These are phyloP conservation scores for Dendronephthya gigantea DNA, from an alignment of 64 coral and sea anemone species.

Conservation along the genomic window DNA sequence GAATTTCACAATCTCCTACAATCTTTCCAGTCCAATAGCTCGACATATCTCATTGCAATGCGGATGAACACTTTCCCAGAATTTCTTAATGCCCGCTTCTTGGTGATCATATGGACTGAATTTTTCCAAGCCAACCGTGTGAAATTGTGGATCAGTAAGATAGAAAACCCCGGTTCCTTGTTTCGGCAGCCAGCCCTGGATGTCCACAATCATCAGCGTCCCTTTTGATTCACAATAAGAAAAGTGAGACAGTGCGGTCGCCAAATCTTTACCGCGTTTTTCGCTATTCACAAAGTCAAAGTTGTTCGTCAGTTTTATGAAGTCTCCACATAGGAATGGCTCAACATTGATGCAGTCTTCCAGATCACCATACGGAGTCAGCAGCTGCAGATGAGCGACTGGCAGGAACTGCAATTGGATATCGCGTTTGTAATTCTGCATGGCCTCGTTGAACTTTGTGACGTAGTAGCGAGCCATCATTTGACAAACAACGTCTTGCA, in stretches of 20 bases:
- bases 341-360: neutral
- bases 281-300: neutral
- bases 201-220: neutral
- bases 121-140: neutral
- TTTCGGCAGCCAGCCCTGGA: neutral
- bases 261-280: neutral
- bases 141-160: neutral
- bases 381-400: neutral
- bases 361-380: neutral
- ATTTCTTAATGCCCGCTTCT: neutral
- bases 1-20: too few species aligned
- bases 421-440: neutral
- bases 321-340: neutral
- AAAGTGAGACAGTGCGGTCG: neutral
- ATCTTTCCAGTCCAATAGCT: neutral
- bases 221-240: neutral
- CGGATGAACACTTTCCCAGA: neutral
- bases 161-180: neutral
- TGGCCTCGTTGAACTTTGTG: neutral
- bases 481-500: neutral
- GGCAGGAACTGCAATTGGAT: neutral
- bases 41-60: neutral
- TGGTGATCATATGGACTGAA: neutral
- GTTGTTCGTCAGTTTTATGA: neutral
- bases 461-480: neutral